Evolutionary conservation across 2,113 vertebrate species (phyloP).

Genomic region (Rafetus swinhoei): DNA sequence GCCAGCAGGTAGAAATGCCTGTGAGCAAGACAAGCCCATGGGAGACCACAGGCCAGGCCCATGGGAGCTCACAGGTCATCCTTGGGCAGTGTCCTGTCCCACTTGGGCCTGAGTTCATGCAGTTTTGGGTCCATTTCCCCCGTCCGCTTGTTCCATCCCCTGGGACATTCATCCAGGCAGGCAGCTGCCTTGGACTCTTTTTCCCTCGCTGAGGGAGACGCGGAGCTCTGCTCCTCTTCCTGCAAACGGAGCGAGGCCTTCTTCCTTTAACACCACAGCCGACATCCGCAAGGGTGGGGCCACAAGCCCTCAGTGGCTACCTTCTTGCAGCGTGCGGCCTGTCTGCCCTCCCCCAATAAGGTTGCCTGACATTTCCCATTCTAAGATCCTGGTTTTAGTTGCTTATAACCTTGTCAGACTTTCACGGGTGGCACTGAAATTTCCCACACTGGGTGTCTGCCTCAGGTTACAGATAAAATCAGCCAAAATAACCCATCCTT

Average conservation of each 20-base stretch:
- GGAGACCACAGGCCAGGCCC: background rate
- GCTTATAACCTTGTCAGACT: no score
- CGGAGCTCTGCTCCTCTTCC: background rate
- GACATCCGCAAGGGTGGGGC: background rate
- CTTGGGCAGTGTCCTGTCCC: no score
- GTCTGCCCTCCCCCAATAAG: background rate
- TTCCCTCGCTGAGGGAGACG: background rate
- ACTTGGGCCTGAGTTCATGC: background rate
- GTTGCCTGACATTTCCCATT: background rate
- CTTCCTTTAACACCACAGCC: background rate
- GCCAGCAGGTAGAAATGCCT: background rate
- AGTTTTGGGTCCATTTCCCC: background rate
- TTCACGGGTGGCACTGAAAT: background rate
- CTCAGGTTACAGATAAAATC: background rate
- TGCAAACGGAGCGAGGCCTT: no score
- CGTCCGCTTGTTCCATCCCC: background rate
- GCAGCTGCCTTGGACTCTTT: background rate
- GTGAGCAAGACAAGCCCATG: background rate
- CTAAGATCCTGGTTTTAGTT: background rate
- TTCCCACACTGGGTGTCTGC: background rate
- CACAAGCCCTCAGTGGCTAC: background rate
- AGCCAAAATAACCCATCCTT: background rate
- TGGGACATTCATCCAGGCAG: background rate
- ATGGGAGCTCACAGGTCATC: no score
- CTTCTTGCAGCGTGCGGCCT: background rate